Evolutionary conservation across 2,113 vertebrate species (phyloP).

Genomic region (Bothrops jararaca): DNA sequence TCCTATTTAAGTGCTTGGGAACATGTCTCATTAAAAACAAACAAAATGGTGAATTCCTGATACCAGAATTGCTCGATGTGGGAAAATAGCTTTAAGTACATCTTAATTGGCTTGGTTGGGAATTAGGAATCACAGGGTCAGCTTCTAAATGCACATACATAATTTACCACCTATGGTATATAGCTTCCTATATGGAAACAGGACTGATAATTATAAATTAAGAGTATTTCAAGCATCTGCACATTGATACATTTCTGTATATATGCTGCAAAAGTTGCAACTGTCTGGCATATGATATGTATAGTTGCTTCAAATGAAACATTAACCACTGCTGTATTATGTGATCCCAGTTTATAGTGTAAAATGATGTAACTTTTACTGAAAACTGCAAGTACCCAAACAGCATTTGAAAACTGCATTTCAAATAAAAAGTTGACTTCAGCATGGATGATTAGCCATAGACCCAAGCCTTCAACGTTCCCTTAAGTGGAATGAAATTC

Average conservation of each 20-base stretch:
- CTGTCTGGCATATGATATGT: not conserved
- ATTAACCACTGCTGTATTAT: not conserved
- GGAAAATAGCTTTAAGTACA: not conserved
- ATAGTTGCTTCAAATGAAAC: not conserved
- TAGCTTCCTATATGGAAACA: not conserved
- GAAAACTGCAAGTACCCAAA: not conserved
- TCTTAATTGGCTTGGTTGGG: not conserved
- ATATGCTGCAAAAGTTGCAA: not conserved
- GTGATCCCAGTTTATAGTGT: not conserved
- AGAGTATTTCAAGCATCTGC: not conserved
- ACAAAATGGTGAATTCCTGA: not conserved
- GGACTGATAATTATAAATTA: not conserved
- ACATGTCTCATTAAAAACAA: not conserved
- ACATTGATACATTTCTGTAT: not conserved
- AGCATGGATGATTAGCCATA: slow-evolving; percentile 10
- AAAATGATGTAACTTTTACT: not conserved
- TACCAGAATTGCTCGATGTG: not conserved
- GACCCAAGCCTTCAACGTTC: not conserved
- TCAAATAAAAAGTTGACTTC: not conserved
- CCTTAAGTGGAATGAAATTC: slow-evolving; percentile 11
- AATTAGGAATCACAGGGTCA: not conserved
- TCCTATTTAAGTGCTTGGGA: not conserved
- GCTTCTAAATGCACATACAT: not conserved
- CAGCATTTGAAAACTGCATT: not conserved
- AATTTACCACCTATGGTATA: not conserved